Base-by-base conservation (phyloP, 2,888 invertebrate species). In the Syrista parreyssii region DNA sequence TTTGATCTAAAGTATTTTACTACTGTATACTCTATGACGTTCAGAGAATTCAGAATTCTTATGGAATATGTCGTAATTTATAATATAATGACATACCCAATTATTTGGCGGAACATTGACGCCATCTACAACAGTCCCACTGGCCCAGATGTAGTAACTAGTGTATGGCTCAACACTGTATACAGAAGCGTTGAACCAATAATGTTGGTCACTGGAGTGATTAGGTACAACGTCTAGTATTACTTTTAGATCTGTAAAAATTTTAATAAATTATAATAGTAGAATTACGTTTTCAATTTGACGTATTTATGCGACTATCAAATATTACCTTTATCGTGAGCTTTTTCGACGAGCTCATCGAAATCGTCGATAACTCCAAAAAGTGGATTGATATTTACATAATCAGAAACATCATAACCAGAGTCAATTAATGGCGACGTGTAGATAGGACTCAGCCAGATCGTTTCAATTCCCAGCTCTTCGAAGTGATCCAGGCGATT, bases 41-140 rank as follows among this genome's bases (percentile, higher is more conserved):
- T 40, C 6, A 40, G 15, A 6, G 4, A 40, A 40, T 40, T 40
- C 40, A 40, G 3, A 33, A 33, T 33, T 33, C 3, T 33, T 33
- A 33, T 33, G 33, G 33, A 33, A 40, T 0, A 15, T 15, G 6
- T 4, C 1, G 0, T 40, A 30, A 69, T 30, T 69, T 69, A 30
- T 12, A n/a, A 30, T 69, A n/a, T 69, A 11, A n/a, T 71, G 31
- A 23, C 33, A 91, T 92, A 95, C 95, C 96, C 96, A 96, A 89
- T 96, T 96, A 89, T 96, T 96, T 1, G 96, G 96, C 1, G 95
- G 95, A 68, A 91, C 87, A 79, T 86, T 93, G 82, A 83, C 89
- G 35, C 89, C 94, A 86, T 84, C 68, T 6, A 78, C 40, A 73
- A 81, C 33, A 11, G 77, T 82, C 23, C 88, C 88, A 40, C 88